phyloP scores from a whole-genome alignment of 2,888 invertebrate species.

The Drosophila yooni region DNA sequence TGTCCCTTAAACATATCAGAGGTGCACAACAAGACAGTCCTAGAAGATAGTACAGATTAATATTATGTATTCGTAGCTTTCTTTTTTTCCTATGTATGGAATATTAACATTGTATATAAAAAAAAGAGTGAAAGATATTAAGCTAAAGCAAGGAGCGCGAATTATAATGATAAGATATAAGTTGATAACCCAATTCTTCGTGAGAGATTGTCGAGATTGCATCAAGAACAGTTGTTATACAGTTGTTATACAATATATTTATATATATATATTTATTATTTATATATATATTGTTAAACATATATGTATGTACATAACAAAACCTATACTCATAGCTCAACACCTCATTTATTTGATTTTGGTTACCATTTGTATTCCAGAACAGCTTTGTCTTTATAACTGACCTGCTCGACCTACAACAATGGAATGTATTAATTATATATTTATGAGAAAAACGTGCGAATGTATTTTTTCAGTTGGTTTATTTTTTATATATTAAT shows the following conservation, averaged over 20 bases:
- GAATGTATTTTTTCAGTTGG: too few species aligned
- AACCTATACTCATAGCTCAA: not conserved
- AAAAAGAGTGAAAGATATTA: not conserved
- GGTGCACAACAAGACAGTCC: not conserved
- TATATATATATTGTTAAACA: not conserved
- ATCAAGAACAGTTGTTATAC: not conserved
- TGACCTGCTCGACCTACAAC: too few species aligned
- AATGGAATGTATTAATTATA: too few species aligned
- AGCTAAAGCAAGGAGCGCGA: not conserved
- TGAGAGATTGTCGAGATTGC: not conserved
- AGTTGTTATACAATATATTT: too few species aligned
- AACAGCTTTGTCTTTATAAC: not conserved
- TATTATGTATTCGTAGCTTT: not conserved
- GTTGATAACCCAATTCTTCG: not conserved
- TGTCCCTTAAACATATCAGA: not conserved
- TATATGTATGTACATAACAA: not conserved
- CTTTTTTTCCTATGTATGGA: not conserved
- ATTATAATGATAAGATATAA: not conserved
- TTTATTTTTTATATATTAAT: too few species aligned
- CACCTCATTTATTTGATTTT: not conserved
- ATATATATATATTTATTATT: too few species aligned
- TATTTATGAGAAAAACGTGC: too few species aligned
- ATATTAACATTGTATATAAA: not conserved
- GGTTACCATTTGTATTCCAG: not conserved
- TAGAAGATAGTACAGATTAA: not conserved